These are phyloP conservation scores for Xenopus borealis DNA, from an alignment of 2,113 vertebrate species.

Conservation along the genomic window DNA sequence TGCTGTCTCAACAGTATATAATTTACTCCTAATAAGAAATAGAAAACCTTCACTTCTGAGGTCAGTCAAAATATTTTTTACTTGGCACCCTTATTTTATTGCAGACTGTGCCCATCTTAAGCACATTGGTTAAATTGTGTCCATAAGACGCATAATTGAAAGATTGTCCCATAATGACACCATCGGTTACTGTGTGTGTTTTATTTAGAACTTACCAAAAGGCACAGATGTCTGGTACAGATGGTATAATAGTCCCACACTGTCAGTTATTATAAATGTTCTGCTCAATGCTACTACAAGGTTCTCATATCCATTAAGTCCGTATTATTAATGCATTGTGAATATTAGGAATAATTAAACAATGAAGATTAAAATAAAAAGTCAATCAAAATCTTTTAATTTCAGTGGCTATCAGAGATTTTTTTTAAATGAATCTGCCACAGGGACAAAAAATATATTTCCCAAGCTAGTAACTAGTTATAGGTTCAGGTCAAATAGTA, in stretches of 20 bases:
- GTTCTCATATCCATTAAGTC: conserved; percentile 25
- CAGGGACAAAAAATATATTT: conserved; percentile 2
- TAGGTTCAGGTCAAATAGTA: no score
- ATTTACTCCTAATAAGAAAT: no score
- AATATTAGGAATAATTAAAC: conserved; percentile 35
- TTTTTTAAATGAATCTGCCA: background rate
- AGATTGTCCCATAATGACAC: background rate
- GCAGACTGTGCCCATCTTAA: background rate
- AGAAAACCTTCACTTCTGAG: background rate
- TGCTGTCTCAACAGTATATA: no score
- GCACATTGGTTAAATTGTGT: background rate
- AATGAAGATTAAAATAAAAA: conserved; percentile 24
- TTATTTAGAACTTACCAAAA: conserved; percentile 28
- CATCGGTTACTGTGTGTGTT: conserved; percentile 9
- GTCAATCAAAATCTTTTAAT: conserved; percentile 14
- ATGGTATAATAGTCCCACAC: conserved; percentile 28
- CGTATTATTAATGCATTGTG: conserved; percentile 31
- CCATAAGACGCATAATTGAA: background rate
- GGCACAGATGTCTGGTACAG: conserved; percentile 38
- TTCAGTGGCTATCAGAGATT: background rate
- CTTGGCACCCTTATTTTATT: background rate
- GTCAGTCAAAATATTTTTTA: background rate
- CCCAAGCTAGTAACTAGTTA: no score
- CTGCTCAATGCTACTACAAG: conserved; percentile 15
- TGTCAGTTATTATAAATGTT: conserved; percentile 42